phyloP scores from a whole-genome alignment of 2,888 invertebrate species.

The Glyphotaelius pellucidus region DNA sequence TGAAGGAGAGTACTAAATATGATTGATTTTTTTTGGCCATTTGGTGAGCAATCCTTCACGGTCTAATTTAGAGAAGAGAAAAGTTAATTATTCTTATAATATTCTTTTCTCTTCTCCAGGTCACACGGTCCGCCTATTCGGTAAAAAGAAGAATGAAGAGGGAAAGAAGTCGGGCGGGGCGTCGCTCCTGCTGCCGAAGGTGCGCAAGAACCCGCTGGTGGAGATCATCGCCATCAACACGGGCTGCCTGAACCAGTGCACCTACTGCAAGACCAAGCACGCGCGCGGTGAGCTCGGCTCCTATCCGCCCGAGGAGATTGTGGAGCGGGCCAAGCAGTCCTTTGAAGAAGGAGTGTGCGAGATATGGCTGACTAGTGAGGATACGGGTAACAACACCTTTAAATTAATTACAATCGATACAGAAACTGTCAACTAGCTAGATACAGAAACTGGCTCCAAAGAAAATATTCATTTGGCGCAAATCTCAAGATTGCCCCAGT shows the following conservation, averaged over 20 bases:
- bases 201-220: slow-evolving; percentile 95
- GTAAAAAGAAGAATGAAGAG: slow-evolving; percentile 88
- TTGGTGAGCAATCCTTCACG: no score
- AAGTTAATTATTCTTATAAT: background rate
- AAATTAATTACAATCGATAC: background rate
- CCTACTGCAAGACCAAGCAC: slow-evolving; percentile 99
- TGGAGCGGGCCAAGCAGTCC: slow-evolving; percentile 90
- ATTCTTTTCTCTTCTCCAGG: slow-evolving; percentile 71
- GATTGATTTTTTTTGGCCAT: no score
- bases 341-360: slow-evolving; percentile 96
- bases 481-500: no score
- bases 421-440: no score
- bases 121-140: slow-evolving; percentile 83
- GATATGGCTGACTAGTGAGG: slow-evolving; percentile 98
- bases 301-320: slow-evolving; percentile 93
- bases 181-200: slow-evolving; percentile 92
- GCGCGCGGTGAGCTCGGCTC: slow-evolving; percentile 98
- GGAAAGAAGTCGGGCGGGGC: slow-evolving; percentile 93
- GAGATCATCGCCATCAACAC: slow-evolving; percentile 98
- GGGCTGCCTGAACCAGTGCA: slow-evolving; percentile 98
- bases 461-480: no score
- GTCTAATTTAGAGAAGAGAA: no score
- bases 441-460: no score
- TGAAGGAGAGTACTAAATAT: no score
- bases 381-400: slow-evolving; percentile 83